Evolutionary conservation across 37 sponge, comb jelly and placozoan genomes (phyloP).

Genomic region (Axinella damicornis): DNA sequence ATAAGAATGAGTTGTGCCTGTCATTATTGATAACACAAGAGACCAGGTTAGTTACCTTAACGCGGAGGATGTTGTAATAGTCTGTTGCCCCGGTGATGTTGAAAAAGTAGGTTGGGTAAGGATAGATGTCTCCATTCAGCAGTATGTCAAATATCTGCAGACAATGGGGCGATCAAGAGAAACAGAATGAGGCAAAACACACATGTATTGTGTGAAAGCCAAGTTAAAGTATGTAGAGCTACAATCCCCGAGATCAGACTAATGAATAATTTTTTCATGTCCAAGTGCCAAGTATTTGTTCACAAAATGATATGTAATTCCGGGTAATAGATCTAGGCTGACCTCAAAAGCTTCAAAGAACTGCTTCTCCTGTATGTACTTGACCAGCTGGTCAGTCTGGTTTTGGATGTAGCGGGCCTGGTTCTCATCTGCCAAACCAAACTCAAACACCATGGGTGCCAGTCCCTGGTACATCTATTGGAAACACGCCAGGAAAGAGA

Average conservation of each 20-base stretch:
- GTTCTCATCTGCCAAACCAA: constrained; percentile 68
- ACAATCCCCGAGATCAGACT: too few species aligned
- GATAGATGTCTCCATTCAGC: constrained; percentile 82
- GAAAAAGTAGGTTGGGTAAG: constrained; percentile 82
- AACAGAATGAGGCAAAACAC: too few species aligned
- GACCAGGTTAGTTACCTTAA: constrained; percentile 48
- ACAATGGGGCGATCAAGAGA: too few species aligned
- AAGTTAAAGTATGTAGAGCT: too few species aligned
- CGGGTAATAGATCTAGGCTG: background rate
- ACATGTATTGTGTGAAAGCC: too few species aligned
- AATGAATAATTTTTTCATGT: too few species aligned
- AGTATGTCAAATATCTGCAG: constrained; percentile 76
- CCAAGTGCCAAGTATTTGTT: too few species aligned
- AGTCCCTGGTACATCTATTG: background rate
- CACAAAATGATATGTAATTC: too few species aligned
- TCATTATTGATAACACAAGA: too few species aligned
- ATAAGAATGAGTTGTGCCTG: too few species aligned
- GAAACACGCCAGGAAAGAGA: too few species aligned
- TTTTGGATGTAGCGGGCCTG: constrained; percentile 54
- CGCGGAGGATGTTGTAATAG: constrained; percentile 81
- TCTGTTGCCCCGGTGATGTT: constrained; percentile 84
- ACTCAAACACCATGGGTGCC: constrained; percentile 46
- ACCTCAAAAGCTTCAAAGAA: constrained; percentile 80
- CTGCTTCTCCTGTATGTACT: constrained; percentile 40
- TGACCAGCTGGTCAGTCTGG: constrained; percentile 39